Evolutionary conservation across 30 jellyfish, hydroid and myxozoan species (phyloP).

Genomic region (Aurelia sp.): DNA sequence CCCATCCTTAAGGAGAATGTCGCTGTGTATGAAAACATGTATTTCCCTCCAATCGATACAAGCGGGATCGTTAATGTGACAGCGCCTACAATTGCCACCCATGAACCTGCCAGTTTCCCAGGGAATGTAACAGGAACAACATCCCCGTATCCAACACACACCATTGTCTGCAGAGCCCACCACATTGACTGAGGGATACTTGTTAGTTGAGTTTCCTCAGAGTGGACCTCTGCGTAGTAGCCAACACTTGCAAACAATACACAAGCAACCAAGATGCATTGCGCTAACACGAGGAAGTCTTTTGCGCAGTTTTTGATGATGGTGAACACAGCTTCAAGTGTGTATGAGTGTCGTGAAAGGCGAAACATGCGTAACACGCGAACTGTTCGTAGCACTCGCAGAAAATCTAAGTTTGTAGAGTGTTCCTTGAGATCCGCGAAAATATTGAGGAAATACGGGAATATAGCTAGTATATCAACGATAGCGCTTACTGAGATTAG

Average conservation of each 20-base stretch:
- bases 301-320: constrained; percentile 36
- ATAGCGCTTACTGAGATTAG: constrained; percentile 19
- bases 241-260: constrained; percentile 61
- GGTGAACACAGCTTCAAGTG: constrained; percentile 24
- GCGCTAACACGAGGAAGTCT: constrained; percentile 56
- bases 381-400: constrained; percentile 53
- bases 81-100: constrained; percentile 69
- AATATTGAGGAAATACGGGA: constrained; percentile 50
- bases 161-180: constrained; percentile 95
- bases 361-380: constrained; percentile 80
- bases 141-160: constrained; percentile 86
- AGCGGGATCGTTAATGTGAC: constrained; percentile 67
- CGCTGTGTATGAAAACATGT: constrained; percentile 55
- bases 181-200: constrained; percentile 93
- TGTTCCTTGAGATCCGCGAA: neutral
- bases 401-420: constrained; percentile 9
- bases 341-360: constrained; percentile 36
- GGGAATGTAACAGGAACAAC: constrained; percentile 63
- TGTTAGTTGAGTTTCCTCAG: constrained; percentile 49
- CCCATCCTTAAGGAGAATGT: constrained; percentile 39
- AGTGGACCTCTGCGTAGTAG: constrained; percentile 60
- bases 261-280: constrained; percentile 49
- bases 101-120: constrained; percentile 76
- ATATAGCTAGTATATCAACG: constrained; percentile 62
- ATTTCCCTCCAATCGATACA: constrained; percentile 78